Evolutionary conservation across 2,888 invertebrate genomes (phyloP).

Genomic region (Dusona sp.): DNA sequence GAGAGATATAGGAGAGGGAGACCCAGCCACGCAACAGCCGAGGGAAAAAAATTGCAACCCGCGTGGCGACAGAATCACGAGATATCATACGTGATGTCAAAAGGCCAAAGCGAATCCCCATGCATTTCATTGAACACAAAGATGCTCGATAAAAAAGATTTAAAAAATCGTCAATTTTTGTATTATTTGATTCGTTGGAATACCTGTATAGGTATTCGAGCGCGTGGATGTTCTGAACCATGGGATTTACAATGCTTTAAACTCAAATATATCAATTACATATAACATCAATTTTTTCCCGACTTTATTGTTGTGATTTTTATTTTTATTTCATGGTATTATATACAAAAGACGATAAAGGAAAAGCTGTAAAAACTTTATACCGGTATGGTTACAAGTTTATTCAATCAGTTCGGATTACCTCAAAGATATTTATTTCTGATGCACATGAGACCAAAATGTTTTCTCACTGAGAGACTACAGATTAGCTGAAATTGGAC

Average conservation of each 20-base stretch:
- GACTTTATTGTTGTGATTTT: not conserved
- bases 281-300: not conserved
- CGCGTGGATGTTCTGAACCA: not conserved
- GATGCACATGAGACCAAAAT: not conserved
- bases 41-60: constrained; percentile 22
- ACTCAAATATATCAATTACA: not conserved
- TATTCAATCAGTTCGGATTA: not conserved
- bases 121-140: not conserved
- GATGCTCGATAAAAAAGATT: not conserved
- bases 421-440: not conserved
- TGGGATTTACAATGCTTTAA: not conserved
- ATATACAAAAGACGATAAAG: not conserved
- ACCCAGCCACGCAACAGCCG: not conserved
- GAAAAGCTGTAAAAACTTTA: not conserved
- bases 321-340: not conserved
- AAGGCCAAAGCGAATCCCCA: not conserved
- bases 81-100: not conserved
- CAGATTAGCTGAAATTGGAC: constrained; percentile 26
- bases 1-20: not conserved
- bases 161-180: not conserved
- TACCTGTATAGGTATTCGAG: not conserved
- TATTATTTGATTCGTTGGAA: not conserved
- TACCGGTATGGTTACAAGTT: not conserved
- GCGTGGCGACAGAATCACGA: constrained; percentile 34
- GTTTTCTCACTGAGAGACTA: not conserved